Conservation (phyloP, 2,113 vertebrate genomes). For the Heptranchias perlo region DNA sequence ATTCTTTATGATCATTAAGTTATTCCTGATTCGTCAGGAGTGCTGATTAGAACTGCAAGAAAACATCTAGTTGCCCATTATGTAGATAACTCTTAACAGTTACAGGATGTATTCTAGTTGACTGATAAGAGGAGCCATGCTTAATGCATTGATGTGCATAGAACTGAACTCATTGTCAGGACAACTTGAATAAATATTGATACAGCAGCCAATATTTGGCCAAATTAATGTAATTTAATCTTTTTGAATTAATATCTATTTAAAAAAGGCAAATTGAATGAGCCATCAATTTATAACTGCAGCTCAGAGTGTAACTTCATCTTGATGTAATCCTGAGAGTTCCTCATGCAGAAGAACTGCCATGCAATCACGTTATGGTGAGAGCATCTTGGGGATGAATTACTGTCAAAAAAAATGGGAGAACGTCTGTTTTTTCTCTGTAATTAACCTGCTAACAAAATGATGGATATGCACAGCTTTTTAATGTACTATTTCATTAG, state of each 20-base stretch:
- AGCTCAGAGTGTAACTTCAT: neutral
- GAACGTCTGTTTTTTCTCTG: neutral
- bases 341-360: neutral
- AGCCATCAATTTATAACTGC: neutral
- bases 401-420: neutral
- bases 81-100: too few species aligned
- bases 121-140: neutral
- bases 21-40: neutral
- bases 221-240: neutral
- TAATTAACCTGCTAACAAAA: neutral
- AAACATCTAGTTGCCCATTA: neutral
- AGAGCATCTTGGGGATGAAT: neutral
- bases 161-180: neutral
- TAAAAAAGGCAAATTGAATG: neutral
- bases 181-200: neutral
- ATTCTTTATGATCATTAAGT: neutral
- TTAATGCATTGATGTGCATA: neutral
- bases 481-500: neutral
- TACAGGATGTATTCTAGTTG: too few species aligned
- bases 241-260: neutral
- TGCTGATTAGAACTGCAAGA: neutral
- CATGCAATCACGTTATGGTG: neutral
- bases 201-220: neutral
- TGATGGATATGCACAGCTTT: neutral
- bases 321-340: neutral